Evolutionary conservation across 2,797 vertebrate genomes (phyloP), one percentile per base, ranked within the genome.

Genomic region (Coranthus polyacanthus): DNA sequence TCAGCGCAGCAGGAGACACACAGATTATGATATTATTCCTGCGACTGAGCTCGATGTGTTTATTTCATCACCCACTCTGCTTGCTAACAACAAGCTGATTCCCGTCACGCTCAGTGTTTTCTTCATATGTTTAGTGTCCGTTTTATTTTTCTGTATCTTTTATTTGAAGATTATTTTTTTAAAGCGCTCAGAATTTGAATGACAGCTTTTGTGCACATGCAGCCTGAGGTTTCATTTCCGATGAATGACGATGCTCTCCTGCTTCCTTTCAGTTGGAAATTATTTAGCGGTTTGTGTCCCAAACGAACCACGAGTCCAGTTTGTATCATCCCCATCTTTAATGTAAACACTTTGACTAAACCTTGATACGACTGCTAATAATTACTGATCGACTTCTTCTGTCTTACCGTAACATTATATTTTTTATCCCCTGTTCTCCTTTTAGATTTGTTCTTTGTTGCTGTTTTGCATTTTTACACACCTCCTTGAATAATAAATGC

Each of bases 311-410:
- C 64, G 75, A 69, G 82, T 79, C 90, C 88, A 39, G 87, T 92
- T 76, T 92, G 91, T 87, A 90, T 92, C 83, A 79, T 92, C 81
- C 88, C 91, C 21, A 88, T 90, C 74, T 90, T 90, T 55, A 90
- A 92, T 38, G 91, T 91, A 92, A 92, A 88, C 72, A 50, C 58
- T 8, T 58, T 11, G 0, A 46, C 42, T 2, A 21, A 54, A 47
- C 13, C 6, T 22, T 8, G 2, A 59, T 15, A 4, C 21, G 9
- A 34, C 43, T 75, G 56, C 75, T 77, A 51, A 67, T 52, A 24
- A 63, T 11, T 18, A 78, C 71, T 79, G 44, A 66, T 61, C 34
- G 2, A 7, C 47, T 61, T 46, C 4, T 34, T 24, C 8, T 22
- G 34, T 71, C 51, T 51, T 39, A 49, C n/a, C n/a, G n/a, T n/a